These are phyloP conservation scores for Pristionchus maxplancki DNA, from an alignment of 2,888 invertebrate species.

Conservation along the genomic window DNA sequence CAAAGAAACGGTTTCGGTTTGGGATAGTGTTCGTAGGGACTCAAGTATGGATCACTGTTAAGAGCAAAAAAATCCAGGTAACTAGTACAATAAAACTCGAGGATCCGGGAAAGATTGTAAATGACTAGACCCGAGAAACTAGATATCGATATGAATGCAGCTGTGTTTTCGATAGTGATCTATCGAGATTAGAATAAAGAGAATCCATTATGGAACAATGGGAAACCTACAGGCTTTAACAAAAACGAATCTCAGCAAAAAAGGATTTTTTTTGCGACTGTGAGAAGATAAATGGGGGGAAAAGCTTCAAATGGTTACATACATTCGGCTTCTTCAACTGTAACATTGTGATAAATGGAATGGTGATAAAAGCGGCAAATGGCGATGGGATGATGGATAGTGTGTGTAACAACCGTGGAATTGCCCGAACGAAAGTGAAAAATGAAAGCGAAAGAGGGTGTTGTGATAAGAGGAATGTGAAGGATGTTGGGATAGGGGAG, in stretches of 20 bases:
- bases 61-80: neutral
- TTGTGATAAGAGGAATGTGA: conserved; percentile 39
- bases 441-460: neutral
- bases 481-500: neutral
- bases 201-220: no score
- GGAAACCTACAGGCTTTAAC: no score
- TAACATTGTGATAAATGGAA: no score
- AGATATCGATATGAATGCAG: neutral
- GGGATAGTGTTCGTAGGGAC: neutral
- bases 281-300: no score
- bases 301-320: no score
- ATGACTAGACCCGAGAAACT: neutral
- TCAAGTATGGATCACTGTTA: neutral
- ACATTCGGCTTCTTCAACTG: no score
- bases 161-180: no score
- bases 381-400: neutral
- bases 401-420: neutral
- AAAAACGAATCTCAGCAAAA: no score
- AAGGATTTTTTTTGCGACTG: no score
- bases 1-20: neutral
- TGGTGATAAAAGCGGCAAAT: neutral
- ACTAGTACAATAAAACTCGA: neutral
- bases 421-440: neutral
- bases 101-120: neutral
- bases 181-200: no score